Evolutionary conservation across 2,113 vertebrate species (phyloP).

Genomic region (Noctilio leporinus): DNA sequence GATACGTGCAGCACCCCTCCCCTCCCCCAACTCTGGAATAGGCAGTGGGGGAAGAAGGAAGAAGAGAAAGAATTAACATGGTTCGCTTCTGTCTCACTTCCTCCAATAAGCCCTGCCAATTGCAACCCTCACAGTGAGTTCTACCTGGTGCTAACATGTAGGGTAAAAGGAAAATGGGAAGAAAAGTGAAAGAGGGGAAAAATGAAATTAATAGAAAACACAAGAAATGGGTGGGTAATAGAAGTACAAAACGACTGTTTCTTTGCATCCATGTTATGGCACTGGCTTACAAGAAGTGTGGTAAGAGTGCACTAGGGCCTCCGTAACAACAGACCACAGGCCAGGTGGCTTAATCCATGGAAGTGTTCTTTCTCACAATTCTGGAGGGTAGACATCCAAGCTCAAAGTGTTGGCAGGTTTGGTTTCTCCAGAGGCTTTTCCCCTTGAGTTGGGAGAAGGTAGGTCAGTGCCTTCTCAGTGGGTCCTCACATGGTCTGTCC

Average conservation of each 20-base stretch:
- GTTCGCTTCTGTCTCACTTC: not conserved
- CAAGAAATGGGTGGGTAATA: not conserved
- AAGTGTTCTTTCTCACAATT: not conserved
- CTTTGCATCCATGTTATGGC: not conserved
- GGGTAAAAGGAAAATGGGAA: not conserved
- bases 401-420: not conserved
- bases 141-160: not conserved
- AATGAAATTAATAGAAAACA: not conserved
- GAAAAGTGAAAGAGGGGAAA: not conserved
- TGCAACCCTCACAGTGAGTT: not conserved
- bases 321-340: not conserved
- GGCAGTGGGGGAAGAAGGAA: not conserved
- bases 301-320: not conserved
- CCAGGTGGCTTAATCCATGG: not conserved
- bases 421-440: not conserved
- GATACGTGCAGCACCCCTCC: fast-evolving
- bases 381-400: not conserved
- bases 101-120: not conserved
- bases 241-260: not conserved
- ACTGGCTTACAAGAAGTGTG: fast-evolving
- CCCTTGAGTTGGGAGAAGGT: not conserved
- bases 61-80: not conserved
- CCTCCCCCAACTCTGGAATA: not conserved
- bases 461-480: not conserved
- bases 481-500: not conserved